These are phyloP conservation scores for Isurus oxyrinchus DNA, from an alignment of 2,113 vertebrate genomes.

Conservation along the genomic window DNA sequence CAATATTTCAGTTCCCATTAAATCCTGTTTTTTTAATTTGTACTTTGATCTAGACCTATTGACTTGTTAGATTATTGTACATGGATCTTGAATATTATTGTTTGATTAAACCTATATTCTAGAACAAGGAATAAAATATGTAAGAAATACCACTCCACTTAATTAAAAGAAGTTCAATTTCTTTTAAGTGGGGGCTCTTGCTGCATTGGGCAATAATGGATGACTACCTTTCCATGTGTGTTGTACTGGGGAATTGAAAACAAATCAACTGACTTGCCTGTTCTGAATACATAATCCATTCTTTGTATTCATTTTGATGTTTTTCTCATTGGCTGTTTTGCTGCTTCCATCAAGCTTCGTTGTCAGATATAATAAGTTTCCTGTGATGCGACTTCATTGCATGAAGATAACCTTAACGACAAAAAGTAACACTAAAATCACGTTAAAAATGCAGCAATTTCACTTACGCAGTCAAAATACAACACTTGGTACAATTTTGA, in stretches of 20 bases:
- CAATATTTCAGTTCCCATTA: not conserved
- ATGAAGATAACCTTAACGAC: not conserved
- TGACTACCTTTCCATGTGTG: not conserved
- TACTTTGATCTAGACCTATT: not conserved
- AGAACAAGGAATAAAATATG: not conserved
- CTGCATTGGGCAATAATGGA: not conserved
- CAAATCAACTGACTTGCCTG: not conserved
- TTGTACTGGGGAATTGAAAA: not conserved
- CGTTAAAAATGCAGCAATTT: not conserved
- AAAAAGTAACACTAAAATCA: not conserved
- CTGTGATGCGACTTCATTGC: not conserved
- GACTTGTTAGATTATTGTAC: not conserved
- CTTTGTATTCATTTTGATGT: not conserved
- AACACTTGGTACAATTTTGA: not conserved
- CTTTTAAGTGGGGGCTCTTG: not conserved
- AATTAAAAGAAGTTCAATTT: not conserved
- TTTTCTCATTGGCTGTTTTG: not conserved
- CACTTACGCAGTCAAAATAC: not conserved
- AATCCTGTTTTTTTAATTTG: not conserved
- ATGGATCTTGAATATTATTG: not conserved
- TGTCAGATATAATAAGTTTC: not conserved
- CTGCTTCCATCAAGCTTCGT: not conserved
- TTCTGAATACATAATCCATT: not conserved
- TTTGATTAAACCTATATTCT: not conserved
- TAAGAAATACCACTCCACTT: not conserved